These are phyloP conservation scores for Temnothorax nylanderi DNA, from an alignment of 1,140 invertebrate species.

Conservation along the genomic window DNA sequence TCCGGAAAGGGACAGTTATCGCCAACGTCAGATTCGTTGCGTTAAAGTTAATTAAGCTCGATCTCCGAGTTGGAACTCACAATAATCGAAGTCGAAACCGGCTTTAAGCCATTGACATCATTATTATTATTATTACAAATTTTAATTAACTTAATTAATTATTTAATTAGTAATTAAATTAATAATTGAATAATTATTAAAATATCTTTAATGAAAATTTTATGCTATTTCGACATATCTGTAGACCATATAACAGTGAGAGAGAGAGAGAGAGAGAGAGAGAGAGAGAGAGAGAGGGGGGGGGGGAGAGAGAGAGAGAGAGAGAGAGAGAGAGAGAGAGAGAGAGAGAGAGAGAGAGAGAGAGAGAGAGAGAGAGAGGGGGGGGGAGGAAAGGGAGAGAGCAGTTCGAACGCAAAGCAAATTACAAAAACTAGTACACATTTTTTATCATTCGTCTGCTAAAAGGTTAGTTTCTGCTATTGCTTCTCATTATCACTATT, in stretches of 20 bases:
- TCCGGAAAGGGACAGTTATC: background rate
- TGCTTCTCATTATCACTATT: constrained; percentile 6
- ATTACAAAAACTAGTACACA: background rate
- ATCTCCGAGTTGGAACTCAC: background rate
- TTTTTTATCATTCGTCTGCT: constrained; percentile 5
- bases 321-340: background rate
- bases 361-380: background rate
- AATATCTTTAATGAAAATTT: constrained; percentile 11
- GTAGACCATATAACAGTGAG: background rate
- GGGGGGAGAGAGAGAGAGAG: no score
- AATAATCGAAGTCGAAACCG: constrained; percentile 5
- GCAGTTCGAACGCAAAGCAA: background rate
- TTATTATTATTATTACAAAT: background rate
- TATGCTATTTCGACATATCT: background rate
- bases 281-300: no score
- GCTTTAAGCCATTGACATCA: background rate
- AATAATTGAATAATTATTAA: constrained; percentile 4
- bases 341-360: background rate
- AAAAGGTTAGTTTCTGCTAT: background rate
- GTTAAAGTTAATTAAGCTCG: constrained; percentile 6
- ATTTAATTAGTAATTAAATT: constrained; percentile 17
- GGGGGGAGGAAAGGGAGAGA: no score
- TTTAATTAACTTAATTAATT: constrained; percentile 16
- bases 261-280: no score
- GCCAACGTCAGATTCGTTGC: background rate